These are phyloP conservation scores for Nesogale talazaci DNA, from an alignment of 2,113 vertebrate genomes.

Conservation along the genomic window DNA sequence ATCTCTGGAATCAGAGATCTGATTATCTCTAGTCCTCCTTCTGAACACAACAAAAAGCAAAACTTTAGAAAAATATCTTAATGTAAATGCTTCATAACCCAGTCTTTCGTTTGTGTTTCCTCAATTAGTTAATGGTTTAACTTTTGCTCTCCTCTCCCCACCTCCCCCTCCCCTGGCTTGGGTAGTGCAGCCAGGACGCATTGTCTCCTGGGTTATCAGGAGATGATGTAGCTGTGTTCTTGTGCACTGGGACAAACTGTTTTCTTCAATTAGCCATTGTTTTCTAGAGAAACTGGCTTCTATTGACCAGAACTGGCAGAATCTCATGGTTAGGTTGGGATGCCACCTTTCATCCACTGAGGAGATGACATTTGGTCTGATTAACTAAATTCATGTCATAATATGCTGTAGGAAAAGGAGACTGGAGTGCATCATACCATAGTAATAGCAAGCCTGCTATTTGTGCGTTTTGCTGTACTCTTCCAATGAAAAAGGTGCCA, in stretches of 20 bases:
- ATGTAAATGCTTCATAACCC: not conserved
- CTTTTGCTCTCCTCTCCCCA: not conserved
- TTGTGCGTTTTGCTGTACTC: not conserved
- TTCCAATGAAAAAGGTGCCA: not conserved
- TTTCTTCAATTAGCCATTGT: slow-evolving; percentile 68
- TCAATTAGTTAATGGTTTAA: not conserved
- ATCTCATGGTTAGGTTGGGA: slow-evolving; percentile 33
- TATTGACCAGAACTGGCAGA: slow-evolving; percentile 65
- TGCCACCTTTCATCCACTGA: slow-evolving; percentile 55
- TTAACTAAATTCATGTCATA: slow-evolving; percentile 8
- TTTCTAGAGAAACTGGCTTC: slow-evolving; percentile 66
- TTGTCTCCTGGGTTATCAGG: slow-evolving; percentile 41
- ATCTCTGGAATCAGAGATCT: not conserved
- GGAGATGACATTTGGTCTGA: slow-evolving; percentile 43
- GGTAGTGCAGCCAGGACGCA: slow-evolving; percentile 1
- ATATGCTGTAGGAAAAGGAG: not conserved
- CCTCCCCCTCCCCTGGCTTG: too few species aligned
- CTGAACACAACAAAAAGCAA: slow-evolving; percentile 13
- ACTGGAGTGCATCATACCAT: not conserved
- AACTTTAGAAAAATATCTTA: not conserved
- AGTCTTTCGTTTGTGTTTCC: not conserved
- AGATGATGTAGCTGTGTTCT: slow-evolving; percentile 70
- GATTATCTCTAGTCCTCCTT: not conserved
- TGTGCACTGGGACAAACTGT: slow-evolving; percentile 68
- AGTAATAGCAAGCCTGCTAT: not conserved